Conservation (phyloP, 2,797 vertebrate genomes). For the Streptopelia turtur region DNA sequence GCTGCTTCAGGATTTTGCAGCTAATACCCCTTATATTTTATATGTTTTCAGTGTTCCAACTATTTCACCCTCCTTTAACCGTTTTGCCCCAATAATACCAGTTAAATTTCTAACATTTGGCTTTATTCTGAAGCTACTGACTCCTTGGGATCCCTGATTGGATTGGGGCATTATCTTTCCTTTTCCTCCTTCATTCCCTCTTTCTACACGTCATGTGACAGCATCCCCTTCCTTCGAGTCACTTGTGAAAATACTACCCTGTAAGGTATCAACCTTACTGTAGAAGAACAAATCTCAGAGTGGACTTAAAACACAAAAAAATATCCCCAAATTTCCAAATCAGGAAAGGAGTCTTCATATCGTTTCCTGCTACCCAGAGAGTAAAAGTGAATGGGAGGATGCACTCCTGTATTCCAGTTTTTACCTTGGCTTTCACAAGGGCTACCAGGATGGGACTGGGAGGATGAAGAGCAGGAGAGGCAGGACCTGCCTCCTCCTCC, state of each 20-base stretch:
- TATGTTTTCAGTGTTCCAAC: not conserved
- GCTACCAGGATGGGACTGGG: not conserved
- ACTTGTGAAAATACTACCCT: not conserved
- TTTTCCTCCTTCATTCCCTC: not conserved
- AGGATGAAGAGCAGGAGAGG: constrained; percentile 40
- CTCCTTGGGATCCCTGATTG: not conserved
- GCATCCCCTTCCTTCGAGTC: not conserved
- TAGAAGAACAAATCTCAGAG: not conserved
- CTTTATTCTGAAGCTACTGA: not conserved
- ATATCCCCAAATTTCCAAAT: not conserved
- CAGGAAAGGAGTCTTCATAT: not conserved
- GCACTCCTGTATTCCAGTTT: not conserved
- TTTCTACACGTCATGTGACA: not conserved
- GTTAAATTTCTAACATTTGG: not conserved
- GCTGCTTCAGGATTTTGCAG: not conserved
- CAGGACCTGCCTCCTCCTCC: constrained; percentile 35
- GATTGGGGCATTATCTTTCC: not conserved
- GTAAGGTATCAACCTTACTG: not conserved
- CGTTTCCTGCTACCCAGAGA: not conserved
- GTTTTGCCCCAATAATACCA: not conserved
- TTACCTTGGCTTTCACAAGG: constrained; percentile 42
- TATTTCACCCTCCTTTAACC: not conserved
- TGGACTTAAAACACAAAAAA: not conserved
- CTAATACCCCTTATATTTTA: not conserved
- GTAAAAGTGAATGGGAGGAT: not conserved